These are phyloP conservation scores for Thecocarcelia acutangulata DNA, from an alignment of 2,888 invertebrate genomes.

Conservation along the genomic window DNA sequence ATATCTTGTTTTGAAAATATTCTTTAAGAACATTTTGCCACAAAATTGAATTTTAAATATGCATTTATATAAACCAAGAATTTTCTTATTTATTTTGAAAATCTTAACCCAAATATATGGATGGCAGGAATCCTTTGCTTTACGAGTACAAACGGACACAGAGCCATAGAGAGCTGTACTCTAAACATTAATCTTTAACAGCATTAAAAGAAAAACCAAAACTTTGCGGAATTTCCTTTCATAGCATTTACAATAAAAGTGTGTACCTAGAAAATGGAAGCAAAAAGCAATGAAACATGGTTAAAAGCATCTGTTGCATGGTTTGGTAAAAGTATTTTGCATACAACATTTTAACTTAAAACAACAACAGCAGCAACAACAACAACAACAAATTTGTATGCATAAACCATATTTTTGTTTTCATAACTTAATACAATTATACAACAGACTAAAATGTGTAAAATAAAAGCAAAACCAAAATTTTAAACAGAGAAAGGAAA, in stretches of 20 bases:
- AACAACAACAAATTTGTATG: slow-evolving; percentile 19
- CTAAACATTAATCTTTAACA: slow-evolving; percentile 59
- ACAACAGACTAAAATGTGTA: slow-evolving; percentile 17
- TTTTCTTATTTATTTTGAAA: slow-evolving; percentile 38
- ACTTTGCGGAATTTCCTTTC: slow-evolving; percentile 62
- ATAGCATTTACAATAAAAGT: slow-evolving; percentile 9
- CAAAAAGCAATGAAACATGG: slow-evolving; percentile 28
- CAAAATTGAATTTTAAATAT: slow-evolving; percentile 10
- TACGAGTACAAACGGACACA: slow-evolving; percentile 23
- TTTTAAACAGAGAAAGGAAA: not conserved
- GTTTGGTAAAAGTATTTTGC: slow-evolving; percentile 47
- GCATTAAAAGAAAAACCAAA: slow-evolving; percentile 27
- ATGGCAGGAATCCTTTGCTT: slow-evolving; percentile 2
- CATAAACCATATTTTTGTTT: slow-evolving; percentile 4
- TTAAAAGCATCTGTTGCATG: slow-evolving; percentile 66
- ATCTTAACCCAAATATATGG: slow-evolving; percentile 57
- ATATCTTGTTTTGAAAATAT: not conserved
- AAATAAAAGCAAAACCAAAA: not conserved
- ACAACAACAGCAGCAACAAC: too few species aligned
- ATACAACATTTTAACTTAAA: slow-evolving; percentile 23
- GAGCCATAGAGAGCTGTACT: slow-evolving; percentile 9
- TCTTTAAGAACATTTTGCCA: not conserved
- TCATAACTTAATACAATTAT: slow-evolving; percentile 41
- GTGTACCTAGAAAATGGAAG: not conserved
- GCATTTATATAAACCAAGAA: slow-evolving; percentile 30